Percentiles rank a stretch among this genome's conserved stretches.
Conservation (phyloP, 2,797 vertebrate species). For the Poecilia velifera region DNA sequence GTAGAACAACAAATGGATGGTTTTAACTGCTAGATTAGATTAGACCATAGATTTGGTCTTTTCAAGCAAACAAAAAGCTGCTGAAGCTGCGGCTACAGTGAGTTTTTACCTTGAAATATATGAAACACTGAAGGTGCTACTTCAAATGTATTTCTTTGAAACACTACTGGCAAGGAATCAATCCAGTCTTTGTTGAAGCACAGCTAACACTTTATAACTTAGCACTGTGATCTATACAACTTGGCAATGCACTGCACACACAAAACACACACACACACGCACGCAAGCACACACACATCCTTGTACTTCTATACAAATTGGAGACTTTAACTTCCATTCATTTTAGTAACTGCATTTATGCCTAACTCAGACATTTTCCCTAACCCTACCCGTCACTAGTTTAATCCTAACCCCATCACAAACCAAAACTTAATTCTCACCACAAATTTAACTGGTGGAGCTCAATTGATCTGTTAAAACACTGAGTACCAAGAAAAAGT, state of each 20-base stretch:
- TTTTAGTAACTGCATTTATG: no score
- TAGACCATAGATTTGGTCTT: not conserved
- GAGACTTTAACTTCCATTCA: no score
- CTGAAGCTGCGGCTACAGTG: not conserved
- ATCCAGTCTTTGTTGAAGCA: not conserved
- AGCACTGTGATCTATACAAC: not conserved
- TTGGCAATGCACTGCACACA: not conserved
- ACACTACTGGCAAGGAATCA: slow-evolving; percentile 2
- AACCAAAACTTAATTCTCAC: no score
- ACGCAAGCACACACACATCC: no score
- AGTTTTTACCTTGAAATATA: slow-evolving; percentile 4
- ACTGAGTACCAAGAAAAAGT: no score
- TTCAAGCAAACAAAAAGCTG: not conserved
- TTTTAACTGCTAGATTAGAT: not conserved
- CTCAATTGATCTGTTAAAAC: no score
- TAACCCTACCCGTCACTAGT: no score
- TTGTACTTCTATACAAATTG: no score
- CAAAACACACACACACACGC: not conserved
- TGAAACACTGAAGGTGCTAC: not conserved
- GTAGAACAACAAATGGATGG: not conserved
- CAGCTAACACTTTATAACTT: not conserved
- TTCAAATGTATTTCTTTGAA: slow-evolving; percentile 11
- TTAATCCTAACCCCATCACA: no score
- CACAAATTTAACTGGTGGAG: no score
- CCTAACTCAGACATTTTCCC: no score